Percentiles rank a stretch among this genome's conserved stretches.
These are phyloP conservation scores for Aeoliscus strigatus DNA, from an alignment of 2,797 vertebrate species.

Conservation along the genomic window DNA sequence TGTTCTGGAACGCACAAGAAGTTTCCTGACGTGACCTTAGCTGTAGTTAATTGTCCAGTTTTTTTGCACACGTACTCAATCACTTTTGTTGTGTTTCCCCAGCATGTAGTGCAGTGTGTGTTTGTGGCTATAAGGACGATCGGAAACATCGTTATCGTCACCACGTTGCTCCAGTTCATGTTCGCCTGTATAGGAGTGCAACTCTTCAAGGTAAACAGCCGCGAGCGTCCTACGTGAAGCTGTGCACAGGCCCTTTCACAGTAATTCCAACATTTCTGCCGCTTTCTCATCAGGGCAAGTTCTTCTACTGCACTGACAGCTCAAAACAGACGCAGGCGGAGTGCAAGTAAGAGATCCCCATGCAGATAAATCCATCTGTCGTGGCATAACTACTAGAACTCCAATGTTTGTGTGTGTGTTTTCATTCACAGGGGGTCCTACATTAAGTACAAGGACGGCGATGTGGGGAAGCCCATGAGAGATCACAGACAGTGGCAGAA, in stretches of 20 bases:
- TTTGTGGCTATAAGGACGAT: slow-evolving; percentile 98
- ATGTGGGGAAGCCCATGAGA: slow-evolving; percentile 84
- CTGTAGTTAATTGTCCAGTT: too few species aligned
- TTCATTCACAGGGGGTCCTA: slow-evolving; percentile 81
- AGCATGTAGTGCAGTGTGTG: slow-evolving; percentile 98
- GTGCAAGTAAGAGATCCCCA: slow-evolving; percentile 96
- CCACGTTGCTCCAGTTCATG: slow-evolving; percentile 98
- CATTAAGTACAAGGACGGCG: slow-evolving; percentile 93
- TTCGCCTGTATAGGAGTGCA: slow-evolving; percentile 98
- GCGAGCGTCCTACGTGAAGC: too few species aligned
- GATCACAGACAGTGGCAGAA: slow-evolving; percentile 91
- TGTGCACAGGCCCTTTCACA: too few species aligned
- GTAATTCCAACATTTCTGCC: too few species aligned
- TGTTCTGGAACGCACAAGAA: too few species aligned
- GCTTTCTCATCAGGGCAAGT: slow-evolving; percentile 84
- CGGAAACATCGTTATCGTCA: slow-evolving; percentile 99
- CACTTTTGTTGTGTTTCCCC: slow-evolving; percentile 32
- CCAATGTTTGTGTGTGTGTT: background rate
- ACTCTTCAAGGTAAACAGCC: slow-evolving; percentile 95
- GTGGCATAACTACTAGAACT: too few species aligned
- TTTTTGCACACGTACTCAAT: too few species aligned
- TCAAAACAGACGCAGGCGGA: slow-evolving; percentile 92
- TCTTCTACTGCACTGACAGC: slow-evolving; percentile 94
- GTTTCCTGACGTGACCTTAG: too few species aligned
- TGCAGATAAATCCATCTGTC: too few species aligned